Conservation (phyloP, 2,797 vertebrate species). For the Microcaecilia unicolor region DNA sequence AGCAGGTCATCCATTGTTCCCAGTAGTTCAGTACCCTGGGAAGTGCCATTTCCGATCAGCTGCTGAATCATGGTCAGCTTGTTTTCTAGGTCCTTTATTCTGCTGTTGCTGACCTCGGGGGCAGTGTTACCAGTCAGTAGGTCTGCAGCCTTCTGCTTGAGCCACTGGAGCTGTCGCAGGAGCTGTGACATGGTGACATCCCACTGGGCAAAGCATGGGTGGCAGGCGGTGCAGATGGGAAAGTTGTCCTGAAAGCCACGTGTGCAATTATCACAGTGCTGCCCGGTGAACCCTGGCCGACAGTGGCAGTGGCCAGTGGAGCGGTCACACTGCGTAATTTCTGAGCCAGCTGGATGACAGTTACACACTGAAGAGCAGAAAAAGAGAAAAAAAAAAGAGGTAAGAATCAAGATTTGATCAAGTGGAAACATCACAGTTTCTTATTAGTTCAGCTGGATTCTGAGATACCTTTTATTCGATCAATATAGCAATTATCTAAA, state of each 20-base stretch:
- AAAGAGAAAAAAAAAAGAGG: background rate
- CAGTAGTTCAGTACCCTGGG: conserved; percentile 21
- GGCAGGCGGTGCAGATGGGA: conserved; percentile 62
- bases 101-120: conserved; percentile 23
- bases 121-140: conserved; percentile 42
- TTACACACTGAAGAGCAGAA: conserved; percentile 57
- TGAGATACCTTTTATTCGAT: no score
- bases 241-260: conserved; percentile 67
- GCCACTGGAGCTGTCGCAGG: conserved; percentile 35
- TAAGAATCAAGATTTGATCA: no score
- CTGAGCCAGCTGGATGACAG: conserved; percentile 59
- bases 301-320: conserved; percentile 61
- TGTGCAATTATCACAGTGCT: conserved; percentile 60
- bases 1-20: conserved; percentile 49
- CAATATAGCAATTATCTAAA: no score
- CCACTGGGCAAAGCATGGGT: conserved; percentile 75
- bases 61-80: conserved; percentile 42
- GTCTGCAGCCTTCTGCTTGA: conserved; percentile 30
- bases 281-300: conserved; percentile 49
- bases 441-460: no score
- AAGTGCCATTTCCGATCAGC: conserved; percentile 41
- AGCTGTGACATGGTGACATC: conserved; percentile 53
- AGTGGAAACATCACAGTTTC: no score
- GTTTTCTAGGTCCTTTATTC: conserved; percentile 55
- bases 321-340: conserved; percentile 61